A percentile compares a stretch with the other conserved stretches of the same genome.
Evolutionary conservation across 2,888 invertebrate species (phyloP).

Genomic region (Gortyna flavago): DNA sequence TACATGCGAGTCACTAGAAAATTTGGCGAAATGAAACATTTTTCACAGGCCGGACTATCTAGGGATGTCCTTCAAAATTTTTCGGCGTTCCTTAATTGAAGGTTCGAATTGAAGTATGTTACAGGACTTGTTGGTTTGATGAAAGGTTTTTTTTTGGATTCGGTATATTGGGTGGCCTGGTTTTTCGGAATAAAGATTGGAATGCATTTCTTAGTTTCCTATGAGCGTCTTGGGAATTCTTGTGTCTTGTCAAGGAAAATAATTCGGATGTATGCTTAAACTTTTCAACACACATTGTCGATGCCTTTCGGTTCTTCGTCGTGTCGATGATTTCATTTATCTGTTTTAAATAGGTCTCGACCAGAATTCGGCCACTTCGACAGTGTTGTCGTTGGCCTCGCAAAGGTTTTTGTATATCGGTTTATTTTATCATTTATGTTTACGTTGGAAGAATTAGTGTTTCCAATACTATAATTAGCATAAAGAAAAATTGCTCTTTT

Average conservation of each 20-base stretch:
- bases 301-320: background rate
- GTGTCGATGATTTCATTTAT: background rate
- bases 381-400: background rate
- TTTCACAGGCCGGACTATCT: slow-evolving; percentile 41
- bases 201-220: background rate
- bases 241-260: background rate
- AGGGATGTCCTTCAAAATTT: slow-evolving; percentile 32
- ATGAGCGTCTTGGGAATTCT: background rate
- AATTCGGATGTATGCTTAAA: too few relatives aligned
- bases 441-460: background rate
- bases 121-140: slow-evolving; percentile 12
- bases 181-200: background rate
- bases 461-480: background rate
- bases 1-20: slow-evolving; percentile 62
- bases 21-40: slow-evolving; percentile 61
- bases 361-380: background rate
- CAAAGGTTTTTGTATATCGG: background rate
- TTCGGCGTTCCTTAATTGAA: slow-evolving; percentile 42
- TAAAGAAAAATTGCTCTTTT: background rate
- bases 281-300: background rate
- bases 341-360: background rate
- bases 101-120: slow-evolving; percentile 42
- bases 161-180: background rate
- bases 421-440: background rate
- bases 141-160: slow-evolving; percentile 3